Evolutionary conservation across 2,797 vertebrate species (phyloP).

Genomic region (Paedocypris micromegethes): DNA sequence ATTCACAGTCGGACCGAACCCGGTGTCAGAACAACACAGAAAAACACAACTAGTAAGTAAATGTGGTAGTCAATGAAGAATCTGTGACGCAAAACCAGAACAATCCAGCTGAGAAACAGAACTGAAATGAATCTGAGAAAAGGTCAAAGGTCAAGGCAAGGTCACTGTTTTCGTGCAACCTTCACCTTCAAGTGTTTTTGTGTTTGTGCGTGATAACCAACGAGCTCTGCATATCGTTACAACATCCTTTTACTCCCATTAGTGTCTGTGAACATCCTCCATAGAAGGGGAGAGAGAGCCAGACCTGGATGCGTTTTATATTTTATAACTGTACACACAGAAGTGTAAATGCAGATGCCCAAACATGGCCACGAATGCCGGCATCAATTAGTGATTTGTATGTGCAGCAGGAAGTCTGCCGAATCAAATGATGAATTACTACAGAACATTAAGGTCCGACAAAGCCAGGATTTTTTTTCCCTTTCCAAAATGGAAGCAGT

Average conservation of each 20-base stretch:
- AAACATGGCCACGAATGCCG: slow-evolving; percentile 6
- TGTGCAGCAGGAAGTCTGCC: not conserved
- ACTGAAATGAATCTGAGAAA: no score
- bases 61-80: no score
- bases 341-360: slow-evolving; percentile 25
- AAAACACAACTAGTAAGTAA: no score
- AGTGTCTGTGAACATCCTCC: slow-evolving; percentile 6
- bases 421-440: slow-evolving; percentile 12
- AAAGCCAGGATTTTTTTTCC: slow-evolving; percentile 1
- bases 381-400: slow-evolving; percentile 29
- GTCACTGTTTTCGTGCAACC: not conserved
- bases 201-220: slow-evolving; percentile 22
- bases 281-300: slow-evolving; percentile 12
- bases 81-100: no score
- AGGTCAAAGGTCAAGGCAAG: not conserved
- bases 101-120: no score
- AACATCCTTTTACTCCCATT: slow-evolving; percentile 16
- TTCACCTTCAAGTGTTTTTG: slow-evolving; percentile 11
- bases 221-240: slow-evolving; percentile 13
- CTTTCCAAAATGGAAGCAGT: no score
- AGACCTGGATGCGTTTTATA: not conserved
- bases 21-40: no score
- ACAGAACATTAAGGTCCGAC: slow-evolving; percentile 19
- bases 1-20: slow-evolving; percentile 1
- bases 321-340: not conserved